Base-by-base conservation (phyloP, 2,888 invertebrate genomes). In the Cephus nigrinus region DNA sequence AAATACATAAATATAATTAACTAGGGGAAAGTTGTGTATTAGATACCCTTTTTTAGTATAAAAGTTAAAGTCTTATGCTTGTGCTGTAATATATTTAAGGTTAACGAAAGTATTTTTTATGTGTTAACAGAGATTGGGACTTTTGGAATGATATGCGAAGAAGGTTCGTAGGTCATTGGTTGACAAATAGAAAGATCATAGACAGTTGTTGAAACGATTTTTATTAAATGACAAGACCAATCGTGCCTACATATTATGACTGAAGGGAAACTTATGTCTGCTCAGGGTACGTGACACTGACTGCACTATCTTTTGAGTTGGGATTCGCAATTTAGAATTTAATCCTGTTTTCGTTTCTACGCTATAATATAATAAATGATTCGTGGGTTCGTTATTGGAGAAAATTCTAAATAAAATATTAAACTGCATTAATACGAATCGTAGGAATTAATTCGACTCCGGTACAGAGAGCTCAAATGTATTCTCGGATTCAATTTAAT, bases 401-500 rank as follows among this genome's bases (percentile, higher is more conserved):
- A n/a, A 30, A 71, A 71, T 71, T 71, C 31, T 30, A 15, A 71
- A 30, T 71, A 23, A 30, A 30, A 71, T 32, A 30, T 33, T 55
- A 0, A 55, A 55, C 55, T 23, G 55, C 23, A 23, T 55, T 55
- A 55, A 55, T 55, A 71, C 15, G 33, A 71, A 71, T 30, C 11
- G 30, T 5, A 71, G 31, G 12, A 71, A 32, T 32, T 71, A 71
- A 15, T 71, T 32, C 1, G 30, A 11, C 33, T 31, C 71, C 11
- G 31, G 30, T 30, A 71, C 15, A 71, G 12, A 71, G 30, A 31
- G 30, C 11, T 32, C 23, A 71, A 31, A 33, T 71, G 33, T 71
- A 71, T 23, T 81, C 40, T 55, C 12, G 55, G 31, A 12, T 75
- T 31, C 35, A 68, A 73, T 84, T 93, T 94, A 95, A 91, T 96